These are phyloP conservation scores for Drosophila littoralis DNA, from an alignment of 1,140 invertebrate species.

Conservation along the genomic window DNA sequence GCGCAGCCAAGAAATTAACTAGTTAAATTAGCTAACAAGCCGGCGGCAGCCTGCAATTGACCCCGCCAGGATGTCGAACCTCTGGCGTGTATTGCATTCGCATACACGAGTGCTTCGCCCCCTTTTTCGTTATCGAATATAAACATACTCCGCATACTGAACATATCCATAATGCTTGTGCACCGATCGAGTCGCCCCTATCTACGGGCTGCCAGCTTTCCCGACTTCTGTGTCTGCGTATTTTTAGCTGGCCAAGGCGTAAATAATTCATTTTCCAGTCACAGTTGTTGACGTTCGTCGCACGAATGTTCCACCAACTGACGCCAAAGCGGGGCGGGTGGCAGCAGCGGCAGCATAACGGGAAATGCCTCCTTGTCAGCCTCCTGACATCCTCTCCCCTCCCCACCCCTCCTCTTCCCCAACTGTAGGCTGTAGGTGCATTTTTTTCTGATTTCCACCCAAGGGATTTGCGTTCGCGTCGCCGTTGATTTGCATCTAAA, in stretches of 20 bases:
- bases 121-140: background rate
- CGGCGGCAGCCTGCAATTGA: constrained; percentile 31
- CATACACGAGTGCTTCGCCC: constrained; percentile 6
- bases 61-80: constrained; percentile 36
- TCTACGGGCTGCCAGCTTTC: background rate
- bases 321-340: constrained; percentile 12
- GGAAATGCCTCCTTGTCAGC: constrained; percentile 23
- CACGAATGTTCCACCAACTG: constrained; percentile 37
- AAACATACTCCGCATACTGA: background rate
- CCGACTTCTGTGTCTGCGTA: constrained; percentile 43
- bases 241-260: constrained; percentile 72
- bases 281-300: constrained; percentile 77
- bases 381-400: background rate
- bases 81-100: constrained; percentile 26
- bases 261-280: constrained; percentile 83
- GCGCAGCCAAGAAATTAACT: constrained; percentile 21
- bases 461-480: constrained; percentile 46
- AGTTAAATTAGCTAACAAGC: constrained; percentile 31
- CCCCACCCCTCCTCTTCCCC: background rate
- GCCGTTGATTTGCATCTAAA: constrained; percentile 68
- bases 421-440: constrained; percentile 26
- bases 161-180: constrained; percentile 29
- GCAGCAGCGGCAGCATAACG: constrained; percentile 1
- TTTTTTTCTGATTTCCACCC: constrained; percentile 39
- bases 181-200: constrained; percentile 1